phyloP scores from a whole-genome alignment of 1,140 invertebrate genomes.

The Steinernema khuongi region DNA sequence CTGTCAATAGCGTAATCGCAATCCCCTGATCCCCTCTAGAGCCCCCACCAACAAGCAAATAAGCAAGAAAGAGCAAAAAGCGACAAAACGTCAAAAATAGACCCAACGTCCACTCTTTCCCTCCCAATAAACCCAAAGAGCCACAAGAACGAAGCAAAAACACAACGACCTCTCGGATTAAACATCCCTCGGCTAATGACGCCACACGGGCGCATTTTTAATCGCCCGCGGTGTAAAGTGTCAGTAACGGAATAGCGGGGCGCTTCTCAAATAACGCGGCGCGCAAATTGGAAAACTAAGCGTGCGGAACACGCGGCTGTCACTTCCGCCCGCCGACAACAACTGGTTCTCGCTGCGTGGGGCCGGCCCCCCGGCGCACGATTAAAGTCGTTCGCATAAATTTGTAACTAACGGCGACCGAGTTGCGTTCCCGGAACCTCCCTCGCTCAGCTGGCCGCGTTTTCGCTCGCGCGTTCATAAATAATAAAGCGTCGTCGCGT shows the following conservation, averaged over 20 bases:
- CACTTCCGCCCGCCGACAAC: background rate
- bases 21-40: too few species aligned
- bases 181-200: too few species aligned
- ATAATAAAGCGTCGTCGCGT: conserved; percentile 14
- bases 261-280: background rate
- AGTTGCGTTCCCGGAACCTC: background rate
- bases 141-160: too few species aligned
- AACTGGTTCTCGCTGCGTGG: background rate
- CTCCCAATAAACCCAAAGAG: too few species aligned
- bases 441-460: background rate
- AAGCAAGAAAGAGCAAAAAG: too few species aligned
- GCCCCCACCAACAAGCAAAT: too few species aligned
- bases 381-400: background rate
- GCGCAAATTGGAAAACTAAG: background rate
- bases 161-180: too few species aligned
- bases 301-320: background rate
- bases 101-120: too few species aligned
- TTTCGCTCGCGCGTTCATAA: background rate
- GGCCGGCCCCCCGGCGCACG: background rate
- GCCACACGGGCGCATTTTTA: background rate
- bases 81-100: too few species aligned
- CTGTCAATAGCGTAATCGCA: too few species aligned
- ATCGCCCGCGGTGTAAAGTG: background rate
- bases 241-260: background rate
- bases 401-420: background rate